Percentiles rank a stretch among this genome's conserved stretches.
phyloP scores from a whole-genome alignment of 2,113 vertebrate genomes.

The Pelodiscus sinensis region DNA sequence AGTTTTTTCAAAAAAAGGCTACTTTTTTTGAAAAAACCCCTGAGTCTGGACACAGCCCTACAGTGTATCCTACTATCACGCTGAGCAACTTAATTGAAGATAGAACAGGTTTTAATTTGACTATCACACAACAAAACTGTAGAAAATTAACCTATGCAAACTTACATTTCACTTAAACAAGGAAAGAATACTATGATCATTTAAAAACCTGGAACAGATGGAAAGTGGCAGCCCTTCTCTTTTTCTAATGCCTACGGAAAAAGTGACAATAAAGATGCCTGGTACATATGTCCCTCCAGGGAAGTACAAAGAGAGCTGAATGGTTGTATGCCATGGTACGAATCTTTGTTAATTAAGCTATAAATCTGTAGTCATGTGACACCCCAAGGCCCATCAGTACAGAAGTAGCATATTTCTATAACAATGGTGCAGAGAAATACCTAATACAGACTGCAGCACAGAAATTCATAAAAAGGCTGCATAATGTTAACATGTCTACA shows the following conservation, averaged over 20 bases:
- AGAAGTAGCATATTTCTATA: background rate
- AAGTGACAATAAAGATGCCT: conserved; percentile 2
- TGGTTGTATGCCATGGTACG: background rate
- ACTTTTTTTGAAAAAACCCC: too few relatives aligned
- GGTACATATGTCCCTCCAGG: background rate
- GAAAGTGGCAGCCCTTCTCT: background rate
- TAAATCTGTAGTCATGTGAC: conserved; percentile 22
- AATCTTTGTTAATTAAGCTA: conserved; percentile 47
- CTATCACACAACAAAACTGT: background rate
- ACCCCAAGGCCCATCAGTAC: background rate
- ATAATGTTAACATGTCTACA: background rate
- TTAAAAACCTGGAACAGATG: background rate
- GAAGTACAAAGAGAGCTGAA: background rate
- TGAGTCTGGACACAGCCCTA: too few relatives aligned
- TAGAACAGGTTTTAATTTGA: background rate
- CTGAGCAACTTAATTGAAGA: background rate
- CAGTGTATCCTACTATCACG: background rate
- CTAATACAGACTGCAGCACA: conserved; percentile 14
- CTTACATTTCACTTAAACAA: background rate
- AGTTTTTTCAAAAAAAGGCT: too few relatives aligned
- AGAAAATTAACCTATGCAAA: background rate
- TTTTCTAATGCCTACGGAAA: background rate
- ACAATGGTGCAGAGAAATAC: background rate
- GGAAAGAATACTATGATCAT: background rate
- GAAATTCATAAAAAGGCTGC: conserved; percentile 23